phyloP scores from a whole-genome alignment of 2,113 vertebrate species.

The Halcyon senegalensis region DNA sequence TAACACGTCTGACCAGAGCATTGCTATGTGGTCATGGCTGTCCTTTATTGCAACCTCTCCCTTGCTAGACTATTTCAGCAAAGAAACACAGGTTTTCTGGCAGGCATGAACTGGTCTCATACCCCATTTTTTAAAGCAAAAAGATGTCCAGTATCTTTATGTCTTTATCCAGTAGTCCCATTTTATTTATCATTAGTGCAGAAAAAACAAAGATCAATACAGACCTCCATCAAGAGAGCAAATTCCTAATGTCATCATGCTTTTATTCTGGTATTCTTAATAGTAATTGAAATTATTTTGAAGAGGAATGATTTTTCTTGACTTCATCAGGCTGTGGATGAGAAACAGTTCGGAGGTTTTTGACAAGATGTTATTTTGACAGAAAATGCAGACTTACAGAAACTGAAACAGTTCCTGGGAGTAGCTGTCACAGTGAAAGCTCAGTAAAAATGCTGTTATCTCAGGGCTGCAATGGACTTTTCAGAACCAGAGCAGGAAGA shows the following conservation, averaged over 20 bases:
- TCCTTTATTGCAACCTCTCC: neutral
- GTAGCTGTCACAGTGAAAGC: constrained; percentile 1
- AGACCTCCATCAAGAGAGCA: neutral
- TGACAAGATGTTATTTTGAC: constrained; percentile 5
- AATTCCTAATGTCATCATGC: neutral
- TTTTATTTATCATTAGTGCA: neutral
- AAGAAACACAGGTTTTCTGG: neutral
- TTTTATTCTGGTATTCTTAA: neutral
- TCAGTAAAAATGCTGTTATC: neutral
- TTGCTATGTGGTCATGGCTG: fast-evolving
- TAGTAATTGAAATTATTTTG: neutral
- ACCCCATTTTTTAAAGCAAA: neutral
- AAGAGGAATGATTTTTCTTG: neutral
- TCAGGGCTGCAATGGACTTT: neutral
- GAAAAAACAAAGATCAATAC: neutral
- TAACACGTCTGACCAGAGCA: neutral
- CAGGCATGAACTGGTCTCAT: neutral
- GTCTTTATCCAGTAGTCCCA: neutral
- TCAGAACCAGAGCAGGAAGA: neutral
- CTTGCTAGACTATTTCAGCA: neutral
- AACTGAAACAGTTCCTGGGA: constrained; percentile 29
- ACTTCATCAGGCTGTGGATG: constrained; percentile 2
- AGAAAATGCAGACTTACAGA: constrained; percentile 15
- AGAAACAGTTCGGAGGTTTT: neutral
- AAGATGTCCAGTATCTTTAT: neutral